These are phyloP conservation scores for Vultur gryphus DNA, from an alignment of 2,797 vertebrate genomes.

Conservation along the genomic window DNA sequence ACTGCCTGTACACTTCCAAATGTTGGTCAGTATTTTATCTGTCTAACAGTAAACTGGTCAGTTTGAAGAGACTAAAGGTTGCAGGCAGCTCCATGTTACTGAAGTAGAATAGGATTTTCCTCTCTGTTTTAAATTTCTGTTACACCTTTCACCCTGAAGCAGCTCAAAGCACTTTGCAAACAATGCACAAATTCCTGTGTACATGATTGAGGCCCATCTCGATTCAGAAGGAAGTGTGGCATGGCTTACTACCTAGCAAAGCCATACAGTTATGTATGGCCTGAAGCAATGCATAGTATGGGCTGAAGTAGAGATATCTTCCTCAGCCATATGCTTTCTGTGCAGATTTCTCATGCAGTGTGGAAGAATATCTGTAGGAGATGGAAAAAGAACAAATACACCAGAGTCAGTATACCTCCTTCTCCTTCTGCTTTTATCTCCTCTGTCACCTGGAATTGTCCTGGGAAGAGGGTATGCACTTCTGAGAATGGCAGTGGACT, in stretches of 20 bases:
- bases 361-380: background rate
- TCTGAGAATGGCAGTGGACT: background rate
- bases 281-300: background rate
- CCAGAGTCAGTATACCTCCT: background rate
- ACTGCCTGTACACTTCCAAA: background rate
- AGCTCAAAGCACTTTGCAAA: background rate
- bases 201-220: background rate
- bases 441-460: background rate
- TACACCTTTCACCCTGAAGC: background rate
- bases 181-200: background rate
- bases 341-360: background rate
- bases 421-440: background rate
- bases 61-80: background rate
- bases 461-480: background rate
- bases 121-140: background rate
- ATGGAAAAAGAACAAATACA: background rate
- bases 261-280: background rate
- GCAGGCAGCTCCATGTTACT: background rate
- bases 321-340: background rate
- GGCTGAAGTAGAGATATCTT: background rate
- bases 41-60: background rate
- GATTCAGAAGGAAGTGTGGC: background rate
- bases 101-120: background rate
- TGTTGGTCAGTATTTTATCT: background rate
- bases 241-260: background rate